Evolutionary conservation across 2,113 vertebrate species (phyloP).

Genomic region (Atlantisia rogersi): DNA sequence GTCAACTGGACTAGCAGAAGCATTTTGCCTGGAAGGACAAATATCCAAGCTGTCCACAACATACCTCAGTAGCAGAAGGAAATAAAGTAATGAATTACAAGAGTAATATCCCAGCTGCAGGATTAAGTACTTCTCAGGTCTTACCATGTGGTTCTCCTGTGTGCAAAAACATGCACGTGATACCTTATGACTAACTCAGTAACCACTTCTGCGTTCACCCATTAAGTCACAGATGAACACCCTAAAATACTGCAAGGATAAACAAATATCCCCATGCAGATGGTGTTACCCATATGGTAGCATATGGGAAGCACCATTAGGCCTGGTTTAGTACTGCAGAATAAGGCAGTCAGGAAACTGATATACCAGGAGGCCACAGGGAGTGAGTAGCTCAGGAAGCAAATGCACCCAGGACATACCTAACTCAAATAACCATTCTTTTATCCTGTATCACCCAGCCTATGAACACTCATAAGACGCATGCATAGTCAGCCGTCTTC

Average conservation of each 20-base stretch:
- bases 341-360: not conserved
- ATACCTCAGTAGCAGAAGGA: not conserved
- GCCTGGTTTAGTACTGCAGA: not conserved
- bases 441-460: not conserved
- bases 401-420: not conserved
- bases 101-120: not conserved
- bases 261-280: constrained; percentile 27
- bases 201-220: not conserved
- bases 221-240: not conserved
- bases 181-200: not conserved
- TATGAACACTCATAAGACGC: accelerated
- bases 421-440: not conserved
- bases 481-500: not conserved
- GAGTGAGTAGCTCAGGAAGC: not conserved
- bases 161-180: not conserved
- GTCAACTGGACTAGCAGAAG: accelerated
- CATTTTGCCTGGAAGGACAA: not conserved
- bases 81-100: not conserved
- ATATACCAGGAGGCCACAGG: not conserved
- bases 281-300: not conserved
- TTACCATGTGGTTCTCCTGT: not conserved
- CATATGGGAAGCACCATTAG: not conserved
- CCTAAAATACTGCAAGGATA: not conserved
- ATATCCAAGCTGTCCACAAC: not conserved
- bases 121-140: not conserved